A percentile compares a stretch with the other conserved stretches of the same genome.
Evolutionary conservation across 2,797 vertebrate species (phyloP).

Genomic region (Fringilla coelebs): DNA sequence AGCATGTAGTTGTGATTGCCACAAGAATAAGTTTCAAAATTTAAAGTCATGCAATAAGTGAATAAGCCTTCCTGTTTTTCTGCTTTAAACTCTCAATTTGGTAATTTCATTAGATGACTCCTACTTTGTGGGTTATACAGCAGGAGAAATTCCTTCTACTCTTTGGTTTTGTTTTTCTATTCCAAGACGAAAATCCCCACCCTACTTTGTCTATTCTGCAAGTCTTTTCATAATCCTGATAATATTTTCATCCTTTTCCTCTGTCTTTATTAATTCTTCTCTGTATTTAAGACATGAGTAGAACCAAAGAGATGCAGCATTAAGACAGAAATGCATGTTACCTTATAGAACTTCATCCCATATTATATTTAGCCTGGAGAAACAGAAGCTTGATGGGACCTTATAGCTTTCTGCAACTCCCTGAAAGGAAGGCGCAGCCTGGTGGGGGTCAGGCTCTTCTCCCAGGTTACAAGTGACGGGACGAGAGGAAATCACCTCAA

Average conservation of each 20-base stretch:
- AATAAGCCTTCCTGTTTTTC: background rate
- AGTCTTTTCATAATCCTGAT: background rate
- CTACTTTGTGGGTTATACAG: background rate
- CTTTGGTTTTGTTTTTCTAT: background rate
- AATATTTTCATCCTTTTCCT: background rate
- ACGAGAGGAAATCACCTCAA: background rate
- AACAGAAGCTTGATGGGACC: background rate
- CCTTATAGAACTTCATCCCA: background rate
- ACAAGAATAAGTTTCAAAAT: background rate
- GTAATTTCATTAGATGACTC: background rate
- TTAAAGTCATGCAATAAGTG: background rate
- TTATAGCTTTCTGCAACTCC: background rate
- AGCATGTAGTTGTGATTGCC: background rate
- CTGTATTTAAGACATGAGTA: background rate
- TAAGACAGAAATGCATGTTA: background rate
- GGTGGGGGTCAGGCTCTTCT: background rate
- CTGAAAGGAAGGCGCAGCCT: background rate
- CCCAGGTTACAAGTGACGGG: background rate
- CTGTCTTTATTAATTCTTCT: background rate
- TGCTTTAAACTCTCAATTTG: background rate
- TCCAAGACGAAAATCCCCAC: background rate
- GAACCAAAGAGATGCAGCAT: background rate
- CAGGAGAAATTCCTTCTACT: background rate
- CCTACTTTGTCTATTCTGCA: background rate
- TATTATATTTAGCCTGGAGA: background rate